Conservation (phyloP, 2,797 vertebrate genomes). For the Echeneis naucrates region DNA sequence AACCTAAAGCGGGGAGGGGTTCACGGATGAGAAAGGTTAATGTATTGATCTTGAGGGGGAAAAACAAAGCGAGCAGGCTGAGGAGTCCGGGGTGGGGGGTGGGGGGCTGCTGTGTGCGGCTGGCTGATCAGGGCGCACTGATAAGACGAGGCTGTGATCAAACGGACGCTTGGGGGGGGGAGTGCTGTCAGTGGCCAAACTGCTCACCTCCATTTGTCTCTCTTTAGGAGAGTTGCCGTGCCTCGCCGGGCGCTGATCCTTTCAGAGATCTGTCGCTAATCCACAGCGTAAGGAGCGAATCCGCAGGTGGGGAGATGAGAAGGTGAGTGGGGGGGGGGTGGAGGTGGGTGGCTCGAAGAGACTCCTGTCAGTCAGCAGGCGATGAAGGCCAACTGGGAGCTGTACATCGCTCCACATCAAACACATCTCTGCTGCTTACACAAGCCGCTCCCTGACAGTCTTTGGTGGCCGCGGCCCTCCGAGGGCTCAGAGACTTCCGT, state of each 20-base stretch:
- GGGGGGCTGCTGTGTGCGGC: slow-evolving; percentile 45
- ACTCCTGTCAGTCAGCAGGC: slow-evolving; percentile 72
- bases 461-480: slow-evolving; percentile 36
- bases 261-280: slow-evolving; percentile 70
- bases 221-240: slow-evolving; percentile 60
- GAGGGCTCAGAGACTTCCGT: slow-evolving; percentile 54
- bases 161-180: too few relatives aligned
- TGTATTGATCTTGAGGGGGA: slow-evolving; percentile 71
- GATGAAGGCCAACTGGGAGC: slow-evolving; percentile 66
- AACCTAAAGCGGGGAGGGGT: slow-evolving; percentile 59
- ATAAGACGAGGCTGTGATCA: slow-evolving; percentile 72
- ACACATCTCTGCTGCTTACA: slow-evolving; percentile 70
- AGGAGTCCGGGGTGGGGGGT: slow-evolving; percentile 46
- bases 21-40: slow-evolving; percentile 77
- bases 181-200: slow-evolving; percentile 52
- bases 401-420: slow-evolving; percentile 71
- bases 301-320: slow-evolving; percentile 42
- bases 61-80: slow-evolving; percentile 62
- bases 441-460: slow-evolving; percentile 72
- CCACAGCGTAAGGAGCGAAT: slow-evolving; percentile 55
- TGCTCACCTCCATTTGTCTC: slow-evolving; percentile 68
- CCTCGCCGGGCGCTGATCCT: slow-evolving; percentile 66
- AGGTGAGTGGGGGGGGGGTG: too few relatives aligned
- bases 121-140: slow-evolving; percentile 59
- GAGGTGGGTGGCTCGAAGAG: slow-evolving; percentile 61